Evolutionary conservation across 1,140 invertebrate genomes (phyloP), one percentile per base, ranked within the genome.

Genomic region (Trachelipus rathkii): DNA sequence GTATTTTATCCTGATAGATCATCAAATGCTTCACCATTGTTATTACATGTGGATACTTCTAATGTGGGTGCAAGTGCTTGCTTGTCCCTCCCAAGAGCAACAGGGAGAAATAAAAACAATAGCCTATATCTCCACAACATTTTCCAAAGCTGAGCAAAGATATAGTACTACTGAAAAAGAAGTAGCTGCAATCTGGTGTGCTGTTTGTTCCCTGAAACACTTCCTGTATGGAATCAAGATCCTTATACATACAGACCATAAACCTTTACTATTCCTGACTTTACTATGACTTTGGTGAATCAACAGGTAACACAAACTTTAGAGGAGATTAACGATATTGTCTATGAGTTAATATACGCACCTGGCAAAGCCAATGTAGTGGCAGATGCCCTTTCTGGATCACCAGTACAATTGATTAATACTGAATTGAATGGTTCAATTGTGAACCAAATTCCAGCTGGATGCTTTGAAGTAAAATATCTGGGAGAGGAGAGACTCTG

Each of bases 141-240:
- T 73, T 53, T 53, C 44, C n/a, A 5, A 6, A 50, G 72, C 44
- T 45, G 43, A 73, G 19, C 10, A 11, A 45, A 43, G 24, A 23
- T 60, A 60, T 53, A 60, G 45, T 5, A 73, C 72, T 15, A 73
- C 33, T 3, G 72, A 73, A 53, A 10, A 45, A 1, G 72, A 73
- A 53, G 44, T 53, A 21, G 72, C 23, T 24, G 46, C 72, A 0
- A 50, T 73, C 2, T 8, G 46, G 6, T 60, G 50, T 44, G 72
- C 45, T 60, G 44, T 73, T 6, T 53, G 50, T 4, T 23, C 60
- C 6, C 53, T 73, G 13, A 50, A 45, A 50, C 44, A 44, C 0
- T 73, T 53, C 44, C 19, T 60, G 6, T 73, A 53, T 73, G n/a
- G 46, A 21, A n/a, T 60, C 19, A 46, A 73, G 44, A n/a, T 73